Evolutionary conservation across 2,797 vertebrate species (phyloP).

Genomic region (Oreochromis grahami): DNA sequence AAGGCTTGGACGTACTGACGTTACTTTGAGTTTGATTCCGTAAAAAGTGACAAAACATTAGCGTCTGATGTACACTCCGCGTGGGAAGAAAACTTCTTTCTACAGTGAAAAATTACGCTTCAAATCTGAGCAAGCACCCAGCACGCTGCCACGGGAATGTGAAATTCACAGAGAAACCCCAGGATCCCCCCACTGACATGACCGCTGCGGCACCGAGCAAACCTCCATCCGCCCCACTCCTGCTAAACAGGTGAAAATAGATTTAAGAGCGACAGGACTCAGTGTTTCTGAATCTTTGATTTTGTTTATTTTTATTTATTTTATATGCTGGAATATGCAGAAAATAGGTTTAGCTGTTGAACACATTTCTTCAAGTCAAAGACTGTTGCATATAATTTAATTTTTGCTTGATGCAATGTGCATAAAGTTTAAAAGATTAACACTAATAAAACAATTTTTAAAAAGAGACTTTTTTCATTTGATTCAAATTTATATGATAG

Average conservation of each 20-base stretch:
- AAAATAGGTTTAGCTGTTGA: neutral
- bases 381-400: neutral
- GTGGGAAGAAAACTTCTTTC: neutral
- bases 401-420: neutral
- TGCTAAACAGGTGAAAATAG: neutral
- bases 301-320: neutral
- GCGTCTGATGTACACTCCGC: rapidly evolving
- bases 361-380: neutral
- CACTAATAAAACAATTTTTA: neutral
- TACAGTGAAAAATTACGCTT: neutral
- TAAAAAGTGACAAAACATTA: neutral
- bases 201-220: neutral
- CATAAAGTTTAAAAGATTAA: neutral
- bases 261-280: neutral
- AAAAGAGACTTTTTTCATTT: neutral
- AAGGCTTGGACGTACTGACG: neutral
- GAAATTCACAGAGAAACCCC: neutral
- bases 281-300: neutral
- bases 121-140: neutral
- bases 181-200: neutral
- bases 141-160: neutral
- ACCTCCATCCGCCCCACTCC: neutral
- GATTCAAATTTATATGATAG: neutral
- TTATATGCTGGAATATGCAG: neutral
- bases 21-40: neutral